Percentiles rank a stretch among this genome's conserved stretches.
phyloP scores from a whole-genome alignment of 2,888 invertebrate genomes.

The Pristionchus entomophagus region DNA sequence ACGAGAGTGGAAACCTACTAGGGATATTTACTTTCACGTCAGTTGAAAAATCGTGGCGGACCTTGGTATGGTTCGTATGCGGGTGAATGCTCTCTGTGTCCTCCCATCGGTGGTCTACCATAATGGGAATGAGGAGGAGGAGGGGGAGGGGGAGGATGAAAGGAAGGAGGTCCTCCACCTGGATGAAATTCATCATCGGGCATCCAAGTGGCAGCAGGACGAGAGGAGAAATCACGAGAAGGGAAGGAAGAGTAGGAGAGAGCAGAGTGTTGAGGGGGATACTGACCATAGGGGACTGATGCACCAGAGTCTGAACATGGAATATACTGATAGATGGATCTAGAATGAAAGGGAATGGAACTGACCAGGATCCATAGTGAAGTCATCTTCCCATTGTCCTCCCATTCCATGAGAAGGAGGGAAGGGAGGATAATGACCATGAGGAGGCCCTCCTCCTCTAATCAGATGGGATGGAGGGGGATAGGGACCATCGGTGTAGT shows the following conservation, averaged over 20 bases:
- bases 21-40: neutral
- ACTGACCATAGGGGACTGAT: neutral
- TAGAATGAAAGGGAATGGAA: neutral
- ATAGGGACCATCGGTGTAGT: neutral
- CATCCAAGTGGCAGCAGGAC: neutral
- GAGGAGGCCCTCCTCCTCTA: neutral
- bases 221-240: neutral
- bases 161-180: neutral
- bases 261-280: neutral
- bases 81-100: conserved; percentile 16
- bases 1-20: neutral
- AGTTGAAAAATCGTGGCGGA: neutral
- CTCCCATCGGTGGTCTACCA: neutral
- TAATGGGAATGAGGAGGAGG: neutral
- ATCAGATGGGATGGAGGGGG: neutral
- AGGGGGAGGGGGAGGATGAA: neutral
- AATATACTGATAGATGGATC: neutral
- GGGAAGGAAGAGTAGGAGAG: conserved; percentile 38
- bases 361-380: conserved; percentile 30
- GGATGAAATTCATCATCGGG: conserved; percentile 10
- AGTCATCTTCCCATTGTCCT: neutral
- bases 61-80: conserved; percentile 23
- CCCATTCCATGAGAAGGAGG: neutral
- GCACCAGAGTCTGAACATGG: neutral
- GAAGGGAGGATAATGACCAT: neutral